These are phyloP conservation scores for Ptychobarbus kaznakovi DNA, from an alignment of 2,797 vertebrate genomes.

Conservation along the genomic window DNA sequence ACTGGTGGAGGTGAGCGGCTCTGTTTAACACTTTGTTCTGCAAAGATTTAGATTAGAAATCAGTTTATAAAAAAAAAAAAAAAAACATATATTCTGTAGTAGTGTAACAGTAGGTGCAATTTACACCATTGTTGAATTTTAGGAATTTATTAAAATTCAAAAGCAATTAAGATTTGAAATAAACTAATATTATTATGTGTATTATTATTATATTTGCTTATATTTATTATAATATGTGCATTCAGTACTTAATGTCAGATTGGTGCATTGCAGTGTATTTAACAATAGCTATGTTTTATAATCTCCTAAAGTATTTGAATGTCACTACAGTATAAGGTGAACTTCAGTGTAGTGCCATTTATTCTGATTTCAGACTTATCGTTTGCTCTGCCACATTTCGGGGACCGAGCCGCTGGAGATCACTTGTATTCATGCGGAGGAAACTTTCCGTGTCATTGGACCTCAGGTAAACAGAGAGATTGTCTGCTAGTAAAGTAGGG, in stretches of 20 bases:
- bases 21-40: neutral
- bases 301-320: neutral
- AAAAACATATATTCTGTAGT: neutral
- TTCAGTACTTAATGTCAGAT: neutral
- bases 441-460: conserved; percentile 96
- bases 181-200: neutral
- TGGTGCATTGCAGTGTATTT: neutral
- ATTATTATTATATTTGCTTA: neutral
- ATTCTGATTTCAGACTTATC: conserved; percentile 82
- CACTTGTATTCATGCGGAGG: conserved; percentile 94
- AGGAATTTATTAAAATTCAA: neutral
- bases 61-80: neutral
- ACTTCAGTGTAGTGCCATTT: neutral
- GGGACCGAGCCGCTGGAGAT: conserved; percentile 96
- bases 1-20: conserved; percentile 88
- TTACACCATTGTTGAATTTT: neutral
- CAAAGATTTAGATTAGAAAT: neutral
- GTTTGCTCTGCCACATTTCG: conserved; percentile 91
- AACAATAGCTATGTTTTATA: neutral
- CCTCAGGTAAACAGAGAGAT: conserved; percentile 86
- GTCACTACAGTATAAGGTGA: neutral
- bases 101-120: neutral
- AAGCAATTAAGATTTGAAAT: neutral
- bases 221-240: neutral
- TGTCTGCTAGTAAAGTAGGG: neutral